These are phyloP conservation scores for Beroe ovata DNA, from an alignment of 37 sponge, comb jelly and placozoan genomes.

Conservation along the genomic window DNA sequence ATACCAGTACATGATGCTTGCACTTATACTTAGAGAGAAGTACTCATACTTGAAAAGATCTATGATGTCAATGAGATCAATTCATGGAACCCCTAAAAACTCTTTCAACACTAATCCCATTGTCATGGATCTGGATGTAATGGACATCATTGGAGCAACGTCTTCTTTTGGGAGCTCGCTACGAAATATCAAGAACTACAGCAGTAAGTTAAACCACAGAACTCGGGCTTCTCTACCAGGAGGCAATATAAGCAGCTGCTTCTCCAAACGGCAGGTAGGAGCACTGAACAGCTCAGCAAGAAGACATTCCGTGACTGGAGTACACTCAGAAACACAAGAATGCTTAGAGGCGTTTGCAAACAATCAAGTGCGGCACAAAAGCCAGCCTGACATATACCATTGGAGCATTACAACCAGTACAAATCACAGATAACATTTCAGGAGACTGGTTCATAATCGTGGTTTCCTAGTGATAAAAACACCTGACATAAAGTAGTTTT, in stretches of 20 bases:
- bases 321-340: not conserved
- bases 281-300: not conserved
- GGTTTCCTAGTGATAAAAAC: too few relatives aligned
- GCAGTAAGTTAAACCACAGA: slow-evolving; percentile 5
- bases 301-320: not conserved
- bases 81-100: slow-evolving; percentile 35
- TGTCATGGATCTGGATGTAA: not conserved
- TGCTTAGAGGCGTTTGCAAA: not conserved
- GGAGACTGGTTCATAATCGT: too few relatives aligned
- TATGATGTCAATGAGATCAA: slow-evolving; percentile 55
- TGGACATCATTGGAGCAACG: not conserved
- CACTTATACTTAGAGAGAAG: slow-evolving; percentile 1
- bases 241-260: not conserved
- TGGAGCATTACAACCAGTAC: not conserved
- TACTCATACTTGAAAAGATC: slow-evolving; percentile 25
- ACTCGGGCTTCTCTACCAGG: slow-evolving; percentile 2
- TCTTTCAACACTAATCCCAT: slow-evolving; percentile 7
- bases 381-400: not conserved
- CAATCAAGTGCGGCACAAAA: not conserved
- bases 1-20: slow-evolving; percentile 43
- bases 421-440: not conserved
- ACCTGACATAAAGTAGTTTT: too few relatives aligned
- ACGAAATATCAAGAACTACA: not conserved
- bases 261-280: not conserved
- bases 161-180: slow-evolving; percentile 3